Percentiles rank a stretch among this genome's conserved stretches.
phyloP scores from a whole-genome alignment of 2,113 vertebrate genomes.

The Entomyzon cyanotis region DNA sequence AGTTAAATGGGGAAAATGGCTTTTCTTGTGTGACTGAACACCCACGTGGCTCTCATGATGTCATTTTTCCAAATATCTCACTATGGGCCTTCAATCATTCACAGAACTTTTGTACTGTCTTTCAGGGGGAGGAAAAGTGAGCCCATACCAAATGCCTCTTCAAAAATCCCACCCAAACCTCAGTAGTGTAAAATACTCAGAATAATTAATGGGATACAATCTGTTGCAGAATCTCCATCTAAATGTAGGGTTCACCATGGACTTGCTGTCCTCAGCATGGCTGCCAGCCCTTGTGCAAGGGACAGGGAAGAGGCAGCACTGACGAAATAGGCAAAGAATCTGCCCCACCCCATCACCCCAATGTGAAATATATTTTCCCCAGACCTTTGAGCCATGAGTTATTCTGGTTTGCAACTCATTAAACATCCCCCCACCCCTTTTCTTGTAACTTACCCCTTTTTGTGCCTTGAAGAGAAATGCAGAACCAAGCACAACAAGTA shows the following conservation, averaged over 20 bases:
- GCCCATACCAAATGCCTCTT: not conserved
- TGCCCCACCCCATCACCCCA: not conserved
- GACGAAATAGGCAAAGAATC: not conserved
- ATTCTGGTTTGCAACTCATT: not conserved
- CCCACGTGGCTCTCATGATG: not conserved
- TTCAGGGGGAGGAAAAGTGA: not conserved
- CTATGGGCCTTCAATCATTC: accelerated
- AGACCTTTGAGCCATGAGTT: not conserved
- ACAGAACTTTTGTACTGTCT: not conserved
- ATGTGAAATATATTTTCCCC: not conserved
- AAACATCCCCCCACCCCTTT: not conserved
- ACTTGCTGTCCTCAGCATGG: not conserved
- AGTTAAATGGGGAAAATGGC: not conserved
- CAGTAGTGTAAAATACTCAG: not conserved
- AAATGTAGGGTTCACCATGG: not conserved
- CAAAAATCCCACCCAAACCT: not conserved
- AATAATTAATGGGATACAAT: not conserved
- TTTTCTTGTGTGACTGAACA: not conserved
- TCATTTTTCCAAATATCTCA: not conserved
- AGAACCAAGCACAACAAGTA: not conserved
- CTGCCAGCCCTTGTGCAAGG: not conserved
- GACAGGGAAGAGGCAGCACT: not conserved
- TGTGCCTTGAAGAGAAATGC: not conserved
- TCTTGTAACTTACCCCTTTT: not conserved
- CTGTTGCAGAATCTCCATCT: not conserved